These are phyloP conservation scores for Drosophila obscura DNA, from an alignment of 1,140 invertebrate genomes.

Conservation along the genomic window DNA sequence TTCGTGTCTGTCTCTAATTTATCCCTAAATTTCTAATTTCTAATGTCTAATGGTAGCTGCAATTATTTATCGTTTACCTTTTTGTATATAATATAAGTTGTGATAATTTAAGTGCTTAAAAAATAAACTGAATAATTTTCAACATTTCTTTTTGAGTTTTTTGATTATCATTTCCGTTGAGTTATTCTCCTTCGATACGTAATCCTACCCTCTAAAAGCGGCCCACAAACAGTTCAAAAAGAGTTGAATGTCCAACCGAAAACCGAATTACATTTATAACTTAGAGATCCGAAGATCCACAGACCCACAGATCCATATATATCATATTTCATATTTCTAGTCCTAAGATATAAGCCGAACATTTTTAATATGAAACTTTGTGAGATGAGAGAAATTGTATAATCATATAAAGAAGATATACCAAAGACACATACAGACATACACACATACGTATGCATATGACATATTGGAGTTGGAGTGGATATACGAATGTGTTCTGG, in stretches of 20 bases:
- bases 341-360: conserved; percentile 46
- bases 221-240: conserved; percentile 42
- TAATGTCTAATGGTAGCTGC: conserved; percentile 48
- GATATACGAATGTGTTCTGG: conserved; percentile 19
- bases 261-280: conserved; percentile 14
- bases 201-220: conserved; percentile 17
- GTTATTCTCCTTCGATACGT: conserved; percentile 28
- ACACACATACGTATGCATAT: conserved; percentile 10
- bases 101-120: conserved; percentile 75
- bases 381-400: conserved; percentile 30
- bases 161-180: conserved; percentile 15
- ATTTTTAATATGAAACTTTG: conserved; percentile 71
- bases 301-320: conserved; percentile 49
- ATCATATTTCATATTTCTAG: conserved; percentile 46
- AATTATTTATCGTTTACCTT: conserved; percentile 50
- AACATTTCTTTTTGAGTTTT: conserved; percentile 24
- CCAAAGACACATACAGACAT: conserved; percentile 52
- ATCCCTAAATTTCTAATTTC: conserved; percentile 16
- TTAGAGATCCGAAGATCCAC: conserved; percentile 19
- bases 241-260: no score
- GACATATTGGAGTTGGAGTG: conserved; percentile 1
- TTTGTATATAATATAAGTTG: conserved; percentile 70
- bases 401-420: conserved; percentile 34
- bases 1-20: conserved; percentile 44
- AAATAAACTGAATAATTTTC: conserved; percentile 51